A percentile compares a stretch with the other conserved stretches of the same genome.
These are phyloP conservation scores for Octonoba sinensis DNA, from an alignment of 2,888 invertebrate species.

Conservation along the genomic window DNA sequence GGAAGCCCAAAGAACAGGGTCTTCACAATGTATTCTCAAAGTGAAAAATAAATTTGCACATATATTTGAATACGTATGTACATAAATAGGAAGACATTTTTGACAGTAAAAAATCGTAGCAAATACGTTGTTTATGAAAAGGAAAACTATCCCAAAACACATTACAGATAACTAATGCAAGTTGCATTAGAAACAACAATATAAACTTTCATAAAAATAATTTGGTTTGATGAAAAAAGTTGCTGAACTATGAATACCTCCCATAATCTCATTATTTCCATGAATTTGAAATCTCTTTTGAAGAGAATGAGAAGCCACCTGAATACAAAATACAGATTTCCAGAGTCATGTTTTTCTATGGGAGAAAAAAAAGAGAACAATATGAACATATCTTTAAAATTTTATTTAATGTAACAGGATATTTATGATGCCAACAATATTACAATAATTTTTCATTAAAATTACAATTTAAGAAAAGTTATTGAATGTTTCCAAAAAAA, in stretches of 20 bases:
- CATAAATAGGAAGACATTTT: too few relatives aligned
- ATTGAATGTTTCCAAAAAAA: background rate
- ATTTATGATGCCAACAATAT: background rate
- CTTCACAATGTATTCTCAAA: too few relatives aligned
- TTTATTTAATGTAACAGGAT: background rate
- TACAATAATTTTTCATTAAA: background rate
- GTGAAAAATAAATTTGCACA: too few relatives aligned
- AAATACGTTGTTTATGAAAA: too few relatives aligned
- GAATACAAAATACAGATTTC: slow-evolving; percentile 99
- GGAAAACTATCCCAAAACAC: too few relatives aligned
- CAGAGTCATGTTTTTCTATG: slow-evolving; percentile 84
- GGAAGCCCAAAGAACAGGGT: too few relatives aligned
- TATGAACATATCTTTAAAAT: background rate
- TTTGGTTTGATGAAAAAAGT: too few relatives aligned
- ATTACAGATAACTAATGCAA: too few relatives aligned
- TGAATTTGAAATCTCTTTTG: slow-evolving; percentile 91
- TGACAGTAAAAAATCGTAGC: too few relatives aligned
- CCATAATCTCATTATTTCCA: slow-evolving; percentile 92
- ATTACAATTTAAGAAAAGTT: background rate
- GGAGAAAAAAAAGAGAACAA: slow-evolving; percentile 15
- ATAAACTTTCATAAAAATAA: too few relatives aligned
- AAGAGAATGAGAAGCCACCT: slow-evolving; percentile 97
- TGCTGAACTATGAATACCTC: slow-evolving; percentile 76
- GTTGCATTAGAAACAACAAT: too few relatives aligned
- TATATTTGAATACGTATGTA: too few relatives aligned